phyloP scores from a whole-genome alignment of 2,888 invertebrate genomes.

The Volucella inflata region DNA sequence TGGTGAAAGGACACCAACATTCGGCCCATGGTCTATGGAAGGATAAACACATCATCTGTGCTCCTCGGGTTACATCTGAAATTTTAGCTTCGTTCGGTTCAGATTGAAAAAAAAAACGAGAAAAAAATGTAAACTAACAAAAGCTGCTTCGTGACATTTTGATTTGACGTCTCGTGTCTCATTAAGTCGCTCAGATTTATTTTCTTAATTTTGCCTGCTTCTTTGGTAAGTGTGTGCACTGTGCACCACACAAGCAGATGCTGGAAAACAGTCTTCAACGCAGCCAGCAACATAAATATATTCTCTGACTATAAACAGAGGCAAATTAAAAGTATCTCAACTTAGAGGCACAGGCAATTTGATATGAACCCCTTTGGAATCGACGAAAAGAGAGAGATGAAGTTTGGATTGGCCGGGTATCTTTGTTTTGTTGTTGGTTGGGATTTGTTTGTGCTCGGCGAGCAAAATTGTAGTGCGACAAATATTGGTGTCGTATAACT shows the following conservation, averaged over 20 bases:
- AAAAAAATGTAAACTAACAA: conserved; percentile 38
- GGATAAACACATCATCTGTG: conserved; percentile 44
- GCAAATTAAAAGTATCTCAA: conserved; percentile 62
- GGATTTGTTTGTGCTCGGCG: conserved; percentile 41
- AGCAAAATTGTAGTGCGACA: conserved; percentile 40
- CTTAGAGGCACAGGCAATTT: conserved; percentile 44
- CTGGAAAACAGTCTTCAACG: conserved; percentile 12
- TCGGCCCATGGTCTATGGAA: neutral
- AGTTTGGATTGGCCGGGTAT: conserved; percentile 38
- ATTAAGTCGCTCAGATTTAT: conserved; percentile 54
- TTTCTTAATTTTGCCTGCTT: conserved; percentile 17
- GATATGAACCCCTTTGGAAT: conserved; percentile 62
- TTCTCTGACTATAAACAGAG: conserved; percentile 37
- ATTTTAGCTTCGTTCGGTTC: conserved; percentile 27
- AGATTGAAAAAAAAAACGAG: neutral
- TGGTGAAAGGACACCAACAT: conserved; percentile 26
- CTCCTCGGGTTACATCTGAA: conserved; percentile 37
- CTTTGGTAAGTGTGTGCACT: conserved; percentile 11
- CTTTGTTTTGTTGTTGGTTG: conserved; percentile 21
- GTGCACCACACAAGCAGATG: conserved; percentile 57
- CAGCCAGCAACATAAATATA: conserved; percentile 19
- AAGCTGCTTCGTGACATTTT: conserved; percentile 63
- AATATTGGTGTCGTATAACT: conserved; percentile 70
- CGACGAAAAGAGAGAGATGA: conserved; percentile 48
- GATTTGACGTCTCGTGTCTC: conserved; percentile 71